Evolutionary conservation across 2,888 invertebrate species (phyloP), one percentile per base, ranked within the genome.

Genomic region (Teleiodes luculella): DNA sequence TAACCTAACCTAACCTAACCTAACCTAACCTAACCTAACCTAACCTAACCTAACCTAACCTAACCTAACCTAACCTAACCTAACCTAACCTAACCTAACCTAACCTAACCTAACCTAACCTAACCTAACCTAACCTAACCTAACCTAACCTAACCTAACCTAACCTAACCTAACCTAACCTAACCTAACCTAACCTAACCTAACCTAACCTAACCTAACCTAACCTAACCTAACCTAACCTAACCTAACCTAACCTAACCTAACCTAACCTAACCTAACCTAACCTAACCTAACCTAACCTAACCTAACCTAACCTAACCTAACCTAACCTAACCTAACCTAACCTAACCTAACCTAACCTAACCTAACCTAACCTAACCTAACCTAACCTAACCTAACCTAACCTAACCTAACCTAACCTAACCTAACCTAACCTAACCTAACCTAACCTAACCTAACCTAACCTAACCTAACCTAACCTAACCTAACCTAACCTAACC

Each of bases 71-170:
- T 53, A 56, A 56, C 56, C 57, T 53, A 57, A 55, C 60, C 56
- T 56, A 57, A 56, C 60, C 51, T 52, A 47, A 54, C 52, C 54
- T 49, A 49, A 54, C 52, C 52, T 54, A 51, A 49, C 54, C 47
- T 54, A 51, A 52, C 52, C 56, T 57, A 58, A 55, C 58, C 56
- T 60, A 59, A 59, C 61, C 59, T 61, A 61, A 61, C 61, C 61
- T 61, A 61, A 61, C 61, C 59, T 59, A 61, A 61, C 61, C 61
- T 61, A 61, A 61, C 61, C 61, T 61, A 61, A 61, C 61, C 61
- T 61, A 61, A 61, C 61, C 61, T 61, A 61, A 61, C 61, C 59
- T 59, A 61, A 61, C 61, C 59, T 59, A 61, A 61, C 59, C 61
- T 59, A 61, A 61, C 61, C 59, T 59, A 61, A 61, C 61, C 61